Evolutionary conservation across 2,113 vertebrate species (phyloP).

Genomic region (Sebastes fasciatus): DNA sequence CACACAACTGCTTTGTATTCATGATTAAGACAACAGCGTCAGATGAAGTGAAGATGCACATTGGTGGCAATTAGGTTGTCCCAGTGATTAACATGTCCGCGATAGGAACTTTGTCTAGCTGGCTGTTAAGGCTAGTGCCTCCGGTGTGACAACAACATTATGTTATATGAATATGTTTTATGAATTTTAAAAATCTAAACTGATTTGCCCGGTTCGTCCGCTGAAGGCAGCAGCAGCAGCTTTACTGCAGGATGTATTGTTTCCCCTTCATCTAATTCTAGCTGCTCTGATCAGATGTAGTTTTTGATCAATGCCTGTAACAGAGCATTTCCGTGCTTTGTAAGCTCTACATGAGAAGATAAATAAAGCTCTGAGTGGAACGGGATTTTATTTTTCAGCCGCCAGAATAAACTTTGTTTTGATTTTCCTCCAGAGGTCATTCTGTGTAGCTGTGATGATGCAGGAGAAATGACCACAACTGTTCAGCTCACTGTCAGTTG

Average conservation of each 20-base stretch:
- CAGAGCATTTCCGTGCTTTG: background rate
- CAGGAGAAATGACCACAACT: background rate
- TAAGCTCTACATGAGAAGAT: constrained; percentile 10
- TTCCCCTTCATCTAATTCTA: background rate
- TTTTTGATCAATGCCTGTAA: constrained; percentile 11
- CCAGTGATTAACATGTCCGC: constrained; percentile 38
- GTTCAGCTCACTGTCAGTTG: background rate
- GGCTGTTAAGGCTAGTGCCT: background rate
- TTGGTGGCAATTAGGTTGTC: constrained; percentile 45
- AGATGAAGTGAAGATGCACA: constrained; percentile 44
- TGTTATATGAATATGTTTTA: background rate
- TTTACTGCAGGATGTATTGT: background rate
- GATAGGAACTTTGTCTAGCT: constrained; percentile 27
- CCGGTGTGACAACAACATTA: background rate
- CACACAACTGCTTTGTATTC: constrained; percentile 64
- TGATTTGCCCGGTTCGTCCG: background rate
- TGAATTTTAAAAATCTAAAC: constrained; percentile 24
- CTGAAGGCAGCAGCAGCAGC: background rate
- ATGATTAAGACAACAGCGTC: constrained; percentile 46
- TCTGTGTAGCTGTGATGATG: background rate
- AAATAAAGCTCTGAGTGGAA: background rate
- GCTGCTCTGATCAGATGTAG: constrained; percentile 9
- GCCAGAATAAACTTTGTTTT: constrained; percentile 2
- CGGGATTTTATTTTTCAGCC: constrained; percentile 8
- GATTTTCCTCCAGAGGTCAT: background rate